Evolutionary conservation across 2,888 invertebrate genomes (phyloP), one percentile per base, ranked within the genome.

Genomic region (Drosophila atroscutellata): DNA sequence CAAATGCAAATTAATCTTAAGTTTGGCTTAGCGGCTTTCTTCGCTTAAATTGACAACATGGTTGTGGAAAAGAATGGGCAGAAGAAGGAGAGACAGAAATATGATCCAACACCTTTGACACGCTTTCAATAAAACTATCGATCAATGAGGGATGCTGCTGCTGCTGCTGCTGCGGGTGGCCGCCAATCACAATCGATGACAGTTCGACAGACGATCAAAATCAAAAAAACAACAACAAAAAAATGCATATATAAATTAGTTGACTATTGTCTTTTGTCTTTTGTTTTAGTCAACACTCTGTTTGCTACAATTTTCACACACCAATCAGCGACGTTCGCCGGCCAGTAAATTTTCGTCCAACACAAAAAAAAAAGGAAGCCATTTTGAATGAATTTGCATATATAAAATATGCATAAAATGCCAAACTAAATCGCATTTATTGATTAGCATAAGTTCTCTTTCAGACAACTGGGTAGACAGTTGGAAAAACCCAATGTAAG

Each of bases 301-400:
- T 72, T 50, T 77, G 81, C 67, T 63, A 75, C 79, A 81, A 89
- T 84, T 84, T 84, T 86, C 84, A 89, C 89, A 89, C 83, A 84
- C 89, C 84, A 84, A 84, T 84, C 84, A 84, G 89, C 89, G 60
- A 71, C 72, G 80, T 69, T 58, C 65, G 65, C 20, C 32, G 13
- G n/a, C 9, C 50, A 34, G 77, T 79, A 81, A 87, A 81, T 84
- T 83, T 68, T 42, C 39, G 39, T 39, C 18, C 13, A 47, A 47
- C 13, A 24, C 0, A 45, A 42, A 45, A n/a, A n/a, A 28, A 58
- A 51, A 58, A 36, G 63, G 62, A 66, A 63, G 69, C 84, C 84
- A 84, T 84, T 79, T 89, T 84, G 84, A 84, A 84, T 84, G 39
- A 55, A 89, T 84, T 84, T 84, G 89, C 86, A 83, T 83, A 72